Evolutionary conservation across 2,113 vertebrate genomes (phyloP).

Genomic region (Heterochromis multidens): DNA sequence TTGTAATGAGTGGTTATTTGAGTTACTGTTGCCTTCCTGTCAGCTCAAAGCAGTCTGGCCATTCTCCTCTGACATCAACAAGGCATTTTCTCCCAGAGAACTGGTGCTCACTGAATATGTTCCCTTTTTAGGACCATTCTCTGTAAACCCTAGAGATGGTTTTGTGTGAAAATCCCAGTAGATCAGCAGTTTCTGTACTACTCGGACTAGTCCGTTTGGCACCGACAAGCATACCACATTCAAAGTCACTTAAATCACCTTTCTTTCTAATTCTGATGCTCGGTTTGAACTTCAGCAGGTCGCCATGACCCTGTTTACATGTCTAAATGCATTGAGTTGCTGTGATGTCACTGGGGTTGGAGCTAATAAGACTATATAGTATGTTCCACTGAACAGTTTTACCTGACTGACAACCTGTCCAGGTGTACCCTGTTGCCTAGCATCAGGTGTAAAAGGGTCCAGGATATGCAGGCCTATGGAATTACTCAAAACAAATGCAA

Average conservation of each 20-base stretch:
- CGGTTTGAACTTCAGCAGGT: background rate
- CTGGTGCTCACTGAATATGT: too few species aligned
- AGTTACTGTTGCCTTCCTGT: background rate
- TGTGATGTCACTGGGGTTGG: background rate
- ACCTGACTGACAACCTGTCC: background rate
- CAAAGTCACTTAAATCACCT: accelerated
- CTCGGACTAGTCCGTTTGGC: background rate
- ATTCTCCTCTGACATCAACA: background rate
- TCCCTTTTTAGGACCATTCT: background rate
- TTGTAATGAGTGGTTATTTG: accelerated
- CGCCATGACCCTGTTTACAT: accelerated
- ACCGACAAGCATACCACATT: background rate
- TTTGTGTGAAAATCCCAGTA: background rate
- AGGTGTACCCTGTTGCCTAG: background rate
- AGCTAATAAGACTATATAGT: accelerated
- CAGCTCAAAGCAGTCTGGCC: accelerated
- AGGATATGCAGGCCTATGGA: background rate
- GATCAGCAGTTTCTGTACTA: background rate
- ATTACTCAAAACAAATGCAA: background rate
- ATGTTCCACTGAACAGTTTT: background rate
- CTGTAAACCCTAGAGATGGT: background rate
- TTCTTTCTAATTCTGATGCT: background rate
- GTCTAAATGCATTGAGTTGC: background rate
- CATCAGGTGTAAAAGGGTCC: background rate
- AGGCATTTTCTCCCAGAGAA: background rate